Conservation (phyloP, 2,888 invertebrate genomes). For the Ormyrus pomaceus region DNA sequence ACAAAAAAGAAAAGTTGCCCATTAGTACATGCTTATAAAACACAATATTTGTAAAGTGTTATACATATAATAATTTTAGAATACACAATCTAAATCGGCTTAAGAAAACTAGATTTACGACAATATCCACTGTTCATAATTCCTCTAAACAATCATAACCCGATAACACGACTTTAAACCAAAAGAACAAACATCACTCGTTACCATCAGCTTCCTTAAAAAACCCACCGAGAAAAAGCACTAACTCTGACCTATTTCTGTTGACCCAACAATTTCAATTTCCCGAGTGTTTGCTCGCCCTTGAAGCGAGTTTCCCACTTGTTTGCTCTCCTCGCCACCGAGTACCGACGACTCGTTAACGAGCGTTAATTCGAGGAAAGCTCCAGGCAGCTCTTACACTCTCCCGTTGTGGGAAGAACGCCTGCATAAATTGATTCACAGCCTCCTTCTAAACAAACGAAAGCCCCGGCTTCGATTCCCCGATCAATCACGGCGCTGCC, state of each 20-base stretch:
- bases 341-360: slow-evolving; percentile 9
- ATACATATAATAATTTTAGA: too few species aligned
- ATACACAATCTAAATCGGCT: too few species aligned
- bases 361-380: slow-evolving; percentile 51
- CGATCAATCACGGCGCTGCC: not conserved
- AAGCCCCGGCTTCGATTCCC: not conserved
- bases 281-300: slow-evolving; percentile 17
- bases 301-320: slow-evolving; percentile 26
- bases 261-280: slow-evolving; percentile 28
- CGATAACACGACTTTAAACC: too few species aligned
- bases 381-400: not conserved
- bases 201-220: not conserved
- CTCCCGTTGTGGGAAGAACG: slow-evolving; percentile 14
- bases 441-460: not conserved
- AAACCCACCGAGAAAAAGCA: not conserved
- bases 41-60: too few species aligned
- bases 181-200: not conserved
- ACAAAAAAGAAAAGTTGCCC: too few species aligned
- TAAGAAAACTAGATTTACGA: too few species aligned
- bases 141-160: too few species aligned
- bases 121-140: too few species aligned
- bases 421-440: slow-evolving; percentile 49
- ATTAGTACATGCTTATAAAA: too few species aligned
- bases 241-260: slow-evolving; percentile 14
- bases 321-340: slow-evolving; percentile 1